Base-by-base conservation (phyloP, 2,113 vertebrate species). In the Ciconia maguari region DNA sequence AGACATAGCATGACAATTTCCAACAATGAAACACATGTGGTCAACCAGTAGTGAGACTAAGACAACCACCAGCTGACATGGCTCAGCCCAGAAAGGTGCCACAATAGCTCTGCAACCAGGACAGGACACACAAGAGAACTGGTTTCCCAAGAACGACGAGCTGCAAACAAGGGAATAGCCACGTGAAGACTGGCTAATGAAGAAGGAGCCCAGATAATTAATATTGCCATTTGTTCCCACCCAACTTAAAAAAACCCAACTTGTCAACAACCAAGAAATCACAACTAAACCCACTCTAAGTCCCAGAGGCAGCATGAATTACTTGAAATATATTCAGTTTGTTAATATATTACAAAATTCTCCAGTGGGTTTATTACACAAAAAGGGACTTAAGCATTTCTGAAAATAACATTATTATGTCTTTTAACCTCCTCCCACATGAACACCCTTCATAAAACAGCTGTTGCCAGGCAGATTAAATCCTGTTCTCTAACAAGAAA, bases 381-480 rank as follows among this genome's bases (percentile, higher is more conserved):
- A 89, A 65, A 94, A 72, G 46, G 41, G 61, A 85, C 54, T 7
- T 51, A 6, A 71, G 34, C 34, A 16, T 80, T 91, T 85, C 58
- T 82, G 77, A 93, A 96, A 87, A 83, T 4, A 89, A 12, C n/a
- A 34, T 3, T 29, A 84, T 62, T 93, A 57, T 69, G 41, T 70
- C 66, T 81, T 86, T 92, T 60, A 79, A 89, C 68, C 92, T 76
- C 42, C 61, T 91, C 75, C 81, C 75, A 54, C 54, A 85, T 20
- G 58, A 87, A 87, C 0, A 4, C 26, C 68, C 44, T 89, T 51
- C 41, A 70, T 57, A 65, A 72, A 91, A 68, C 34, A 16, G 65
- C 71, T 96, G 66, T 76, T 96, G 94, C 42, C 91, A 77, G 78
- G 46, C 52, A 95, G 79, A 48, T 94, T 86, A 94, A 94, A 96